Evolutionary conservation across 2,113 vertebrate species (phyloP), one percentile per base, ranked within the genome.

Genomic region (Pomatorhinus ruficollis): DNA sequence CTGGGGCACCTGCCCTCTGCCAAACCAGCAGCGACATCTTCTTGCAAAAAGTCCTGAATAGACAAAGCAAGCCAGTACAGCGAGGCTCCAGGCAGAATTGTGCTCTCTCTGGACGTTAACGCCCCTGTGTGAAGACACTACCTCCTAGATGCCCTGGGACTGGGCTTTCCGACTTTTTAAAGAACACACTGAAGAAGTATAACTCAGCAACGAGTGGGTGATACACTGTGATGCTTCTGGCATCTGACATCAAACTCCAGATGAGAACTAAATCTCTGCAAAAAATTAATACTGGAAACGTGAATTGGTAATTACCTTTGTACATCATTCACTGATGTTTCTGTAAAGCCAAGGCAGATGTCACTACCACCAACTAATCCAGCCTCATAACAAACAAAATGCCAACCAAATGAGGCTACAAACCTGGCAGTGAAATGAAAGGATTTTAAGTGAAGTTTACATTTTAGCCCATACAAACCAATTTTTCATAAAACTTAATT

Each of bases 71-170:
- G 40, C 10, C 24, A 25, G 19, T 7, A 3, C 27, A 15, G 47
- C 4, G 10, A 53, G 52, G 45, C 5, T 80, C 3, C 68, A 39
- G 37, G 22, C 22, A 17, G 37, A 47, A 4, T 1, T 3, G 15
- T 14, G 44, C 39, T 52, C 42, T 37, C 40, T 15, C 57, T 28
- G 53, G 44, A 28, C 44, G 42, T 7, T 25, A 15, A 16, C 4
- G 8, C 9, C 24, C 42, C 42, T 10, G 4, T 0, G 3, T 1
- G 15, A 61, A 70, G 23, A 27, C 33, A 24, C 1, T 3, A 5
- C 12, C 3, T n/a, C 44, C 40, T 8, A 18, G 61, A 2, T 33
- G 21, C 30, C 35, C 14, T 4, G 9, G 39, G 42, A 11, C n/a
- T 21, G 2, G 4, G 2, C 21, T 57, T 44, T 53, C 71, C 1